Conservation (phyloP, 2,888 invertebrate species). For the Torymus tubicola region DNA sequence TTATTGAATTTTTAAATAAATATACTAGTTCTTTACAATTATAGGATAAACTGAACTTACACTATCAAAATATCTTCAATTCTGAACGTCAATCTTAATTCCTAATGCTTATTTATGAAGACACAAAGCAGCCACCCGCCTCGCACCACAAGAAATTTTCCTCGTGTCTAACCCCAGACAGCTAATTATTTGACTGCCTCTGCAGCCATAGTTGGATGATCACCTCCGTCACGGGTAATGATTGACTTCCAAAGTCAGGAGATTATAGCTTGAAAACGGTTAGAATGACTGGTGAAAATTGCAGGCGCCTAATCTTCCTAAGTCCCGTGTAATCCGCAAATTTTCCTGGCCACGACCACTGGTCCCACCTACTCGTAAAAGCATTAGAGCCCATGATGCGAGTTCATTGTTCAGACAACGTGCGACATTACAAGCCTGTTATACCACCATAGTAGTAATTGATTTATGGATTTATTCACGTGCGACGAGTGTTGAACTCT, state of each 20-base stretch:
- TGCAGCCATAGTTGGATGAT: not conserved
- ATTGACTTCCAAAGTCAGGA: conserved; percentile 50
- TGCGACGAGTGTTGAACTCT: not conserved
- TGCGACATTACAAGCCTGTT: conserved; percentile 67
- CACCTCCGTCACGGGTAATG: conserved; percentile 24
- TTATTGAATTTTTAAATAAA: no score
- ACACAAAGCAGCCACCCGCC: conserved; percentile 1
- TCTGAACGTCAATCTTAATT: no score
- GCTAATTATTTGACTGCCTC: conserved; percentile 30
- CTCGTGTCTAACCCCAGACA: not conserved
- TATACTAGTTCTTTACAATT: no score
- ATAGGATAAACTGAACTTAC: no score
- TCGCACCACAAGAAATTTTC: conserved; percentile 5
- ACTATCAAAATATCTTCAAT: no score
- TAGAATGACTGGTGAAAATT: conserved; percentile 47
- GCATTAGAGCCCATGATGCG: conserved; percentile 67
- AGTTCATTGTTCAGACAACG: conserved; percentile 66
- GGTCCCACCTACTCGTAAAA: conserved; percentile 61
- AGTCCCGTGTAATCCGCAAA: conserved; percentile 43
- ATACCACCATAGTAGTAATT: conserved; percentile 55
- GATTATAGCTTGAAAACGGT: conserved; percentile 33
- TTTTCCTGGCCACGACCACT: conserved; percentile 24
- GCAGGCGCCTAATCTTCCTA: conserved; percentile 47
- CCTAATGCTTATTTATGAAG: conserved; percentile 43
- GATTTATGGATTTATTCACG: conserved; percentile 63